Evolutionary conservation across 2,888 invertebrate species (phyloP).

Genomic region (Trissonchulus latispiculum): DNA sequence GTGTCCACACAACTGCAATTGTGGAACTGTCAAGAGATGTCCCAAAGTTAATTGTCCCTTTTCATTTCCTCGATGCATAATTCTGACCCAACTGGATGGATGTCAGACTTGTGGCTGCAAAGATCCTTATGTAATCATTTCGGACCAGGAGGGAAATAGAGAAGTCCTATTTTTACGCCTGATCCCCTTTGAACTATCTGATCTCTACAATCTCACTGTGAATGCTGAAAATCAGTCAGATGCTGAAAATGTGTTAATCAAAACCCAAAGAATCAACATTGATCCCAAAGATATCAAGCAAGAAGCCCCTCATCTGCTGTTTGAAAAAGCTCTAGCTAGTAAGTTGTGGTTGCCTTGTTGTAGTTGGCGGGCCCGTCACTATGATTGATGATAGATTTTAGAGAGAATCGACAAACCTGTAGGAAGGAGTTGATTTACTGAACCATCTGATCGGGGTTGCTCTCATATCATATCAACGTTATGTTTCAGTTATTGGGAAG

Average conservation of each 20-base stretch:
- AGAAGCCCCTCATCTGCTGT: background rate
- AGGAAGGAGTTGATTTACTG: too few relatives aligned
- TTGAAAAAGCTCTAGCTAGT: background rate
- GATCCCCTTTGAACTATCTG: background rate
- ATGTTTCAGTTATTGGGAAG: too few relatives aligned
- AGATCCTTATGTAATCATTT: background rate
- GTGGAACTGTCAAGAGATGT: background rate
- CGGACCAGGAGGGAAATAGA: background rate
- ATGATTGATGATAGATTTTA: too few relatives aligned
- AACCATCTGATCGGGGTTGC: too few relatives aligned
- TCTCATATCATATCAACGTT: too few relatives aligned
- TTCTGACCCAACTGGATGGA: constrained; percentile 20
- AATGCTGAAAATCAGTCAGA: background rate
- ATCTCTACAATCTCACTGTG: background rate
- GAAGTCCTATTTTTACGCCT: background rate
- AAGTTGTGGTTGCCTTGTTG: too few relatives aligned
- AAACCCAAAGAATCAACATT: too few relatives aligned
- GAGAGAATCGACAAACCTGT: too few relatives aligned
- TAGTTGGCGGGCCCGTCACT: too few relatives aligned
- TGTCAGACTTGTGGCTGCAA: constrained; percentile 21
- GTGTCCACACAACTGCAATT: constrained; percentile 21
- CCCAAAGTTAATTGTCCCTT: constrained; percentile 16
- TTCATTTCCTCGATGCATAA: background rate
- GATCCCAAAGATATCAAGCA: background rate
- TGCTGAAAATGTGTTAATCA: too few relatives aligned